Percentiles rank a stretch among this genome's conserved stretches.
Conservation (phyloP, 1,140 invertebrate genomes). For the Apocrypta bakeri region DNA sequence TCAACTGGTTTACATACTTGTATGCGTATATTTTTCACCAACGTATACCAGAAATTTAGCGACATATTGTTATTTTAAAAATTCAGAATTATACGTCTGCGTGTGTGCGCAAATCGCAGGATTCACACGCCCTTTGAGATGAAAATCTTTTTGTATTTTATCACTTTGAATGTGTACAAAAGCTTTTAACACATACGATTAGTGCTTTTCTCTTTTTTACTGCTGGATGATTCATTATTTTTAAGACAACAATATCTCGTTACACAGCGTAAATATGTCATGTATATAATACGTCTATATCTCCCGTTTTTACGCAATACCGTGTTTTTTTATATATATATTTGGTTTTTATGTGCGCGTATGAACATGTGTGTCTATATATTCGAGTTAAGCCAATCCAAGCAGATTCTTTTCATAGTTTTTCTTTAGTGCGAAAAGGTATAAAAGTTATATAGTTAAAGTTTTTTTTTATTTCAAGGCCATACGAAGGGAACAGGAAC, state of each 20-base stretch:
- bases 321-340: background rate
- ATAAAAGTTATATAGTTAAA: slow-evolving; percentile 52
- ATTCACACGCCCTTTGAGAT: background rate
- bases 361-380: slow-evolving; percentile 24
- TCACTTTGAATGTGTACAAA: background rate
- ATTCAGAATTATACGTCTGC: background rate
- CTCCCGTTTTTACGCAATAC: background rate
- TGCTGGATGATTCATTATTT: slow-evolving; percentile 1
- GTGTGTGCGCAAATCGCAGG: background rate
- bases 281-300: background rate
- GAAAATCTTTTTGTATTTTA: background rate
- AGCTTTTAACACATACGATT: background rate
- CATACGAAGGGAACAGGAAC: slow-evolving; percentile 49
- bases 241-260: slow-evolving; percentile 36
- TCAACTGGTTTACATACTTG: slow-evolving; percentile 23
- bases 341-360: background rate
- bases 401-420: background rate
- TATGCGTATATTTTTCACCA: background rate
- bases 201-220: too few species aligned
- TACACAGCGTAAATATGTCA: background rate
- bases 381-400: slow-evolving; percentile 16
- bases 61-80: slow-evolving; percentile 26
- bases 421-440: slow-evolving; percentile 49
- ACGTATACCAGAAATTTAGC: background rate
- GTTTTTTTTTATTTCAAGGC: slow-evolving; percentile 45